phyloP scores from a whole-genome alignment of 30 jellyfish, hydroid and myxozoan genomes.

The Rhopilema esculentum region DNA sequence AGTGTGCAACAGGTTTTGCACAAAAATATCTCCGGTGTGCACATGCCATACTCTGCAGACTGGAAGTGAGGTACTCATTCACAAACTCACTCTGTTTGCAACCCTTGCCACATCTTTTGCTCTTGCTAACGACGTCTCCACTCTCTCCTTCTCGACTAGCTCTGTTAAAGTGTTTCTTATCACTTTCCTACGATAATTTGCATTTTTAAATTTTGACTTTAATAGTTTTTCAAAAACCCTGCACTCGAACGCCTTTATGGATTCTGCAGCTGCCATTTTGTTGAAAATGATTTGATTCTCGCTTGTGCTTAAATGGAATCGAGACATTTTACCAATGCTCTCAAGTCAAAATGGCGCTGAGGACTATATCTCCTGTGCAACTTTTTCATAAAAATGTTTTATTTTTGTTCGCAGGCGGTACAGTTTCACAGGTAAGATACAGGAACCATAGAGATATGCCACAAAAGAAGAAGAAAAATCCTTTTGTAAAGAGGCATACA shows the following conservation, averaged over 20 bases:
- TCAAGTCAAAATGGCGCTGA: conserved; percentile 31
- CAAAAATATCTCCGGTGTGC: no score
- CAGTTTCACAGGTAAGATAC: conserved; percentile 41
- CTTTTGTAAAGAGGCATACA: conserved; percentile 82
- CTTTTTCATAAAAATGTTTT: not conserved
- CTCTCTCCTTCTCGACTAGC: conserved; percentile 85
- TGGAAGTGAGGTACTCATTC: no score
- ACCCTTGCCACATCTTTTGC: conserved; percentile 87
- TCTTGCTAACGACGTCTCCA: conserved; percentile 72
- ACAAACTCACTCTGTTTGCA: conserved; percentile 94
- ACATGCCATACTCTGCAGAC: no score
- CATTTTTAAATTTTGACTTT: conserved; percentile 55
- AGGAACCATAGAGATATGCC: conserved; percentile 43
- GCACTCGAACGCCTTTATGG: conserved; percentile 52
- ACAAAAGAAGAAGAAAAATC: conserved; percentile 60
- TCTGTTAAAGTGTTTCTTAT: conserved; percentile 60
- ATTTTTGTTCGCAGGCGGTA: not conserved
- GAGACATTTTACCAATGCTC: not conserved
- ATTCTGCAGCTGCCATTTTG: conserved; percentile 71
- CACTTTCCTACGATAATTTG: conserved; percentile 59
- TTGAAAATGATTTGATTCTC: not conserved
- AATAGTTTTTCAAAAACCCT: conserved; percentile 80
- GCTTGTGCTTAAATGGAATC: not conserved
- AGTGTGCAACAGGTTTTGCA: no score
- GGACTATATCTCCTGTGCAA: not conserved